Base-by-base conservation (phyloP, 2,113 vertebrate genomes). In the Salvator merianae region DNA sequence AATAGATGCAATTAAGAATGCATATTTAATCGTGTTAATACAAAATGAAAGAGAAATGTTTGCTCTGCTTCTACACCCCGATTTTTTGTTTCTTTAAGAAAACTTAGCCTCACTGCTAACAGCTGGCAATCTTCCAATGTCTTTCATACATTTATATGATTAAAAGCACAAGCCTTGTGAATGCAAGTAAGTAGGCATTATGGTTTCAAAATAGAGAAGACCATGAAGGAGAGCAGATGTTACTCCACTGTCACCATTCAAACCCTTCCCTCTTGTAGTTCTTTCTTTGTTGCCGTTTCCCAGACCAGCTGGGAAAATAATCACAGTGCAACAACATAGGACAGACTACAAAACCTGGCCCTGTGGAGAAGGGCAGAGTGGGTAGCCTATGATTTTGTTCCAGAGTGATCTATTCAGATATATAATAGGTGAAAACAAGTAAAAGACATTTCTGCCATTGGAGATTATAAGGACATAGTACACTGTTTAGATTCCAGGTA, bases 1-100 rank as follows among this genome's bases (percentile, higher is more conserved):
- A 86, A 76, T 73, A 88, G 75, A 93, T 78, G 85, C 84, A 88
- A 90, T 88, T 88, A 89, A 81, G 32, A 63, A 85, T 85, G 62
- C 65, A 34, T 62, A 84, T 66, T 87, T 85, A 73, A 89, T 72
- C 80, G 84, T 71, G 90, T 76, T 83, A 84, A 88, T 83, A 65
- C 66, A 79, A 86, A 90, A 90, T 82, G 59, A 65, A 89, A 80
- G 53, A 55, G 82, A 88, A 40, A 79, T 7, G 36, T 55, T 84
- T 87, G 76, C 24, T n/a, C 53, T 38, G 79, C 68, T 86, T 43
- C 50, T 84, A 90, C 55, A 20, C 43, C 66, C 81, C n/a, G 88
- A 84, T 87, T 50, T 0, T 59, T 7, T 66, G 13, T 13, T 40
- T 47, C 22, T 81, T 79, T 59, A 85, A 72, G 32, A 68, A 68